Base-by-base conservation (phyloP, 2,113 vertebrate genomes). In the Campylomormyrus numenius region DNA sequence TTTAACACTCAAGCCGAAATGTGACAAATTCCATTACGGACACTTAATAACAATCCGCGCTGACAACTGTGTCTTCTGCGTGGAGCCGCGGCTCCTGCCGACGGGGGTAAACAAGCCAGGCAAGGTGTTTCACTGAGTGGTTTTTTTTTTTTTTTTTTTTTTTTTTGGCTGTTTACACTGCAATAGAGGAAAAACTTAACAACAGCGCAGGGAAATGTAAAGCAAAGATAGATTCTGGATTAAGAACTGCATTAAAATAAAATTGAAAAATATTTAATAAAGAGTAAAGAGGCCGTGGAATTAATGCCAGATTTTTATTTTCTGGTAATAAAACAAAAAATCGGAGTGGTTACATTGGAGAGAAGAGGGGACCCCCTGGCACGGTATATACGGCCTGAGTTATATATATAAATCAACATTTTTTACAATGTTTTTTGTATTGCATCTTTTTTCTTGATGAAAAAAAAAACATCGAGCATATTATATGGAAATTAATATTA, bases 11-110 rank as follows among this genome's bases (percentile, higher is more conserved):
- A 62, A 83, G 91, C 90, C 88, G 90, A 91, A 88, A 94, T 91
- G 90, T 84, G 87, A 90, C 88, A 91, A 92, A 93, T 94, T 92
- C 92, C 90, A 95, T 94, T 94, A 95, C 92, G 24, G 15, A 8
- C 83, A 48, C 83, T 85, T 85, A 85, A 83, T 83, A 83, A 83
- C 35, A 21, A 85, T 9, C 83, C 83, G 42, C 83, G 1, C 8
- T 19, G 83, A 85, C 45, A 48, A 85, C 45, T 48, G 83, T 24
- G 83, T 48, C 21, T 85, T 48, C 45, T 31, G 45, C 49, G 13
- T 42, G 46, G 42, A 27, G 24, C 84, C 24, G 85, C 48, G 48
- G 85, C n/a, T n/a, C 27, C 49, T 5, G 48, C 48, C n/a, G 45
- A 49, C 39, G 13, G 31, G 77, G 35, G 42, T 48, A 84, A 24